These are phyloP conservation scores for Corythaeola cristata DNA, from an alignment of 2,113 vertebrate species.

Conservation along the genomic window DNA sequence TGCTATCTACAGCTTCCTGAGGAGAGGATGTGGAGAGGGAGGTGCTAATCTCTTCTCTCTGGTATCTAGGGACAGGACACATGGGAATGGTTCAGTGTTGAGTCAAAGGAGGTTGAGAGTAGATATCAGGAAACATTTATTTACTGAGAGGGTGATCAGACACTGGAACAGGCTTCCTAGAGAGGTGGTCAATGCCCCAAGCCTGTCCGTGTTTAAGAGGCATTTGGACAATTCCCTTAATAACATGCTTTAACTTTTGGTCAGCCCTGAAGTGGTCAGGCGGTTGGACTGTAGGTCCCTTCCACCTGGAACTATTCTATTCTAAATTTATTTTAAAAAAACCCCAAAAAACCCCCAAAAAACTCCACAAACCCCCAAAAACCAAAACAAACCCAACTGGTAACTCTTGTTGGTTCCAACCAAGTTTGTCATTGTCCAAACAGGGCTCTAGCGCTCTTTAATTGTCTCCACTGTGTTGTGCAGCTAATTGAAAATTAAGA, in stretches of 20 bases:
- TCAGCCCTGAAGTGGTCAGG: neutral
- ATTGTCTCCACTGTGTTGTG: neutral
- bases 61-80: neutral
- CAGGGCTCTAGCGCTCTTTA: neutral
- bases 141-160: neutral
- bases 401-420: neutral
- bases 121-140: neutral
- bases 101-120: neutral
- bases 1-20: neutral
- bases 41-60: neutral
- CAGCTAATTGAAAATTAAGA: neutral
- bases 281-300: neutral
- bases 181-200: neutral
- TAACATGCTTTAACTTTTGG: neutral
- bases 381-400: neutral
- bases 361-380: too few relatives aligned
- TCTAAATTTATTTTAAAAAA: neutral
- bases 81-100: neutral
- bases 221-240: neutral
- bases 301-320: neutral
- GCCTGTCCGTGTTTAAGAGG: neutral
- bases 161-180: neutral
- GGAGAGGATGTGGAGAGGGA: fast-evolving
- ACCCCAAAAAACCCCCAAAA: too few relatives aligned
- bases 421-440: neutral